Evolutionary conservation across 2,797 vertebrate species (phyloP), one percentile per base, ranked within the genome.

Genomic region (Pseudotriccus pelzelni): DNA sequence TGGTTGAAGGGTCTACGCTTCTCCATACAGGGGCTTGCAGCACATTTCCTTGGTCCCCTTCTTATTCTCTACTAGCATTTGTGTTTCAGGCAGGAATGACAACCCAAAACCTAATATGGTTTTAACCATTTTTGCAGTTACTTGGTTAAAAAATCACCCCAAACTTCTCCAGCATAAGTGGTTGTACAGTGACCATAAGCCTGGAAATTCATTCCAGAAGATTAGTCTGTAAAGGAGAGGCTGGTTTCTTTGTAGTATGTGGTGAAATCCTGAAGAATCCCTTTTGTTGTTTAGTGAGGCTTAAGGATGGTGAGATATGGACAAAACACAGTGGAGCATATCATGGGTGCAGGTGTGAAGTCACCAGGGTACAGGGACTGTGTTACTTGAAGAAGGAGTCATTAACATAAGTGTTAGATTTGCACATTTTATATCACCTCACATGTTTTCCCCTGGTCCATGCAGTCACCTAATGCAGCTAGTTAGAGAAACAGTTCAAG

Each of bases 61-160:
- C 64, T 44, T 74, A 50, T 64, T 87, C 19, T 75, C 4, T 16
- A 64, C 3, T 7, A 49, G 3, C 2, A 15, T 19, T 28, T 79
- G 5, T 39, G 16, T 77, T 83, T 77, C 67, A 79, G 30, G 37
- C 9, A 64, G 28, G 24, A 88, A 39, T 30, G 90, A 14, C 3
- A 79, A 39, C 8, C 1, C 4, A 36, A 6, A 76, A 79, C 28
- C 19, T n/a, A n/a, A 4, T 9, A 32, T 11, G 3, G 0, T 27
- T 76, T 60, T 18, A 91, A 34, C 0, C 0, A 43, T 50, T 62
- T 86, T 84, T 78, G 6, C 9, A 32, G 7, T 60, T 73, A 43
- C 3, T 6, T 46, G 5, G 6, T 25, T 59, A 75, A 90, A 89
- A 91, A 56, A 21, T 10, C 22, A 20, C 4, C 14, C 3, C 6